These are phyloP conservation scores for Dynastes tityus DNA, from an alignment of 2,888 invertebrate species.

Conservation along the genomic window DNA sequence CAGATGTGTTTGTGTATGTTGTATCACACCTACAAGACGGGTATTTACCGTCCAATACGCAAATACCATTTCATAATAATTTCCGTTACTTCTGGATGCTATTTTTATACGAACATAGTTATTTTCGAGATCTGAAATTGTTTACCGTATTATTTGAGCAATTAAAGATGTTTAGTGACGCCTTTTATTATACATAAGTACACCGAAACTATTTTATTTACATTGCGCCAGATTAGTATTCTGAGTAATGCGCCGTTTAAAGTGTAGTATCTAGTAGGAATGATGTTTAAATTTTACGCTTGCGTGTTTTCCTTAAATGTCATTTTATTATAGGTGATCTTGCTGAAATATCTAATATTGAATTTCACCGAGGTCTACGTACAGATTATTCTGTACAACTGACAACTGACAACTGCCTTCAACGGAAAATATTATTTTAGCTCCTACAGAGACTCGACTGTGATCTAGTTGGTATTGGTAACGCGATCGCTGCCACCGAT, in stretches of 20 bases:
- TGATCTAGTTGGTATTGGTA: too few relatives aligned
- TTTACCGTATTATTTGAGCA: slow-evolving; percentile 16
- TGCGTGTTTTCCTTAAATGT: too few relatives aligned
- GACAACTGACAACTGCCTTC: too few relatives aligned
- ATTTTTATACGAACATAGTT: not conserved
- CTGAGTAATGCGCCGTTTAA: not conserved
- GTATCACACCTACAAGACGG: slow-evolving; percentile 33
- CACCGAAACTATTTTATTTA: not conserved
- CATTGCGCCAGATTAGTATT: not conserved
- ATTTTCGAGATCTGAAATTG: not conserved
- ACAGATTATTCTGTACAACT: too few relatives aligned
- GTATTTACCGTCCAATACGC: slow-evolving; percentile 20
- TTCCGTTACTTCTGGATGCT: slow-evolving; percentile 35
- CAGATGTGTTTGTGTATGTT: slow-evolving; percentile 16
- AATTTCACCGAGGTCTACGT: too few relatives aligned
- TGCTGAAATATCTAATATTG: too few relatives aligned
- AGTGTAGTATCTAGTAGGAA: not conserved
- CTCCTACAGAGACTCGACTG: too few relatives aligned
- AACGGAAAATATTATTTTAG: too few relatives aligned
- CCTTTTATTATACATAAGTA: not conserved
- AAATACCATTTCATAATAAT: slow-evolving; percentile 14
- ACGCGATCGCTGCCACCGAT: too few relatives aligned
- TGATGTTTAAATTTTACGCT: too few relatives aligned
- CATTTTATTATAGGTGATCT: too few relatives aligned
- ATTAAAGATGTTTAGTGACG: slow-evolving; percentile 23